Evolutionary conservation across 2,888 invertebrate genomes (phyloP).

Genomic region (Carcina quercana): DNA sequence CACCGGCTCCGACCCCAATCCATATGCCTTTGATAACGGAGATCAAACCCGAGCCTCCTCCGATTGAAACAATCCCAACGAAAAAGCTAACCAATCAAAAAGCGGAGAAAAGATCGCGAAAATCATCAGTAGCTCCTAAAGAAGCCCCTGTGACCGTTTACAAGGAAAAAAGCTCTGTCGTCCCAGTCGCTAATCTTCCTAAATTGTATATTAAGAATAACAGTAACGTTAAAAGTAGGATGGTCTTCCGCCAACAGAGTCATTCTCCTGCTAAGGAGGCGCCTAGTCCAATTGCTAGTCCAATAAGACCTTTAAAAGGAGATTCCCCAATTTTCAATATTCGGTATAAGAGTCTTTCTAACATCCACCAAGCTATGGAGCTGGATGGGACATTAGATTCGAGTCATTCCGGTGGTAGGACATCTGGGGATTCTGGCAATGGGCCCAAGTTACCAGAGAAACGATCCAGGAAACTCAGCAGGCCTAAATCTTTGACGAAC

Average conservation of each 20-base stretch:
- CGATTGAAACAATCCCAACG: conserved; percentile 92
- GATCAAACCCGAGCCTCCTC: conserved; percentile 90
- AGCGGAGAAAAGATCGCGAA: conserved; percentile 85
- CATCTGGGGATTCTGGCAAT: conserved; percentile 87
- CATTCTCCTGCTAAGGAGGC: conserved; percentile 82
- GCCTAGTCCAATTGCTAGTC: conserved; percentile 76
- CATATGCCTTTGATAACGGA: conserved; percentile 71
- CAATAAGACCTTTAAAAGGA: conserved; percentile 73
- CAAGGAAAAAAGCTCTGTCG: conserved; percentile 74
- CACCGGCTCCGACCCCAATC: conserved; percentile 70
- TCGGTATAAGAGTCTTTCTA: conserved; percentile 80
- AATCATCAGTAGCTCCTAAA: conserved; percentile 74
- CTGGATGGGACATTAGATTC: conserved; percentile 91
- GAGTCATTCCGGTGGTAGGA: conserved; percentile 90
- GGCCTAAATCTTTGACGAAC: conserved; percentile 90
- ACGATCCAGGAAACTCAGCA: conserved; percentile 84
- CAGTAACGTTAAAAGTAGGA: conserved; percentile 77
- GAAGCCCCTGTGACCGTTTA: conserved; percentile 71
- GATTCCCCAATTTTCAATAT: conserved; percentile 86
- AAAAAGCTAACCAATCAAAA: conserved; percentile 77
- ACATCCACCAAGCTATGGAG: conserved; percentile 83
- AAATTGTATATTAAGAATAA: conserved; percentile 87
- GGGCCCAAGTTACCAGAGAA: conserved; percentile 88
- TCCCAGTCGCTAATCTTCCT: conserved; percentile 73
- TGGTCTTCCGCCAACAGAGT: conserved; percentile 81